Evolutionary conservation across 2,888 invertebrate species (phyloP), one percentile per base, ranked within the genome.

Genomic region (Harmothoe impar): DNA sequence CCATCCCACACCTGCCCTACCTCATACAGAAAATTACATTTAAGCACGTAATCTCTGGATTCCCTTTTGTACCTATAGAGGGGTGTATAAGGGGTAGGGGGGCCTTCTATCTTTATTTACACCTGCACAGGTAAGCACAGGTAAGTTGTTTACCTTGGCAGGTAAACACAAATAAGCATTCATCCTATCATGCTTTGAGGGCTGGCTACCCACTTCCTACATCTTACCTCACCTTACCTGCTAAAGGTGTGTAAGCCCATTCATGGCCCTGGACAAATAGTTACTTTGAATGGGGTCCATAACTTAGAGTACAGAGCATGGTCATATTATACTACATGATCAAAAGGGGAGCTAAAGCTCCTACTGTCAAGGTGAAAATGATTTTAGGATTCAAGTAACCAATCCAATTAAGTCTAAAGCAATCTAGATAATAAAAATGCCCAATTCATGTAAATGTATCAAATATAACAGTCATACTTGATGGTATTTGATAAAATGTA

Each of bases 111-210:
- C 31, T 29, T 72, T 72, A 31, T 72, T 29, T 15, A 29, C 62
- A n/a, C 29, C 72, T 72, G 15, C 72, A n/a, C 62, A 29, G 72
- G 25, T 72, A 72, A 72, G 15, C 72, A n/a, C 62, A 29, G 72
- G 25, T 72, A 72, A 72, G 31, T 72, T 25, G 72, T 72, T 72
- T 72, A 72, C 72, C 3, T 72, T 72, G 29, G n/a, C 72, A 72
- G 29, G 29, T 72, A 72, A 72, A 72, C 72, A 72, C 72, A 25
- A 62, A 62, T 29, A 72, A 15, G 29, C 17, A 72, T 72, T 72
- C n/a, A 72, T 25, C 25, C 31, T 72, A 15, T 72, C 72, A 72
- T 29, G 72, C 72, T 29, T 29, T 23, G 72, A 12, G 5, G n/a
- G n/a, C n/a, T n/a, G n/a, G n/a, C 54, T 20, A 10, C 54, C 10